Conservation (phyloP, 2,888 invertebrate genomes). For the Epiblema foenella region DNA sequence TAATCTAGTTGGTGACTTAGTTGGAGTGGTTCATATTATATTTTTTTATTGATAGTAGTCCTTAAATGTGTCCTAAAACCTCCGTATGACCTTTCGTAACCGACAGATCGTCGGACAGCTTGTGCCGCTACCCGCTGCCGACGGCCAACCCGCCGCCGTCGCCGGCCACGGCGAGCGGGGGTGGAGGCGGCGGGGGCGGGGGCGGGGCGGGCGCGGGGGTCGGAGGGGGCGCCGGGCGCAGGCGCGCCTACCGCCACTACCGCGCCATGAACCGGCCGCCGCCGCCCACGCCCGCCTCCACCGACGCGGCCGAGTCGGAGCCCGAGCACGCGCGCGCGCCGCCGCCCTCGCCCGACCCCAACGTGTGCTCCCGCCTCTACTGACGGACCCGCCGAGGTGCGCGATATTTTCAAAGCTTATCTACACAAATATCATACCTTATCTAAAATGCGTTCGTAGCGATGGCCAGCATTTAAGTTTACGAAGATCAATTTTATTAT, state of each 20-base stretch:
- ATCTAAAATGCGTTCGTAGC: too few relatives aligned
- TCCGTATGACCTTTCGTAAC: too few relatives aligned
- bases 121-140: conserved; percentile 91
- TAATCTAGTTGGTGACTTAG: too few relatives aligned
- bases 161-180: conserved; percentile 89
- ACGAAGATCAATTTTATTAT: too few relatives aligned
- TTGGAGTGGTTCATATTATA: too few relatives aligned
- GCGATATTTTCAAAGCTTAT: too few relatives aligned
- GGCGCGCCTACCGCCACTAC: conserved; percentile 91
- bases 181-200: conserved; percentile 62
- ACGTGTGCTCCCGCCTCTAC: not conserved
- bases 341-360: conserved; percentile 93
- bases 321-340: conserved; percentile 91
- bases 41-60: too few relatives aligned
- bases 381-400: too few relatives aligned
- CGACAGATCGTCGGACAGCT: conserved; percentile 86
- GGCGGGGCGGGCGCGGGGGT: conserved; percentile 90
- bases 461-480: too few relatives aligned
- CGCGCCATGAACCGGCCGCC: conserved; percentile 94
- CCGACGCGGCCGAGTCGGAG: conserved; percentile 96
- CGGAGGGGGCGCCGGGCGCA: conserved; percentile 88
- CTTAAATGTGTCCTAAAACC: too few relatives aligned
- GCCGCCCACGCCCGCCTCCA: conserved; percentile 97
- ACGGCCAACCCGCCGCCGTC: conserved; percentile 95
- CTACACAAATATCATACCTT: too few relatives aligned